Conservation (phyloP, 2,888 invertebrate species). For the Syrista parreyssii region DNA sequence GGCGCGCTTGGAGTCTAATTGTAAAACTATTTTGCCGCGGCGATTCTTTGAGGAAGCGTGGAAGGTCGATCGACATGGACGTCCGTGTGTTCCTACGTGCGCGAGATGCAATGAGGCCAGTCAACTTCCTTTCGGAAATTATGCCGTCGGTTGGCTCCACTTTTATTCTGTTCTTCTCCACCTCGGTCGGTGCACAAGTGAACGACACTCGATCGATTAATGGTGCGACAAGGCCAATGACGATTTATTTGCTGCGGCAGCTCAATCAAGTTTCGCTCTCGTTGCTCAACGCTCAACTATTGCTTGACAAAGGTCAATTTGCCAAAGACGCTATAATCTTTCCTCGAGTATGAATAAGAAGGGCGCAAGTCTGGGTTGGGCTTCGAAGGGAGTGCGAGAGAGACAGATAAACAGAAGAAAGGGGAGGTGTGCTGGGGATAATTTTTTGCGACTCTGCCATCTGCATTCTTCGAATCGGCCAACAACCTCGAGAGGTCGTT, state of each 20-base stretch:
- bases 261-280: not conserved
- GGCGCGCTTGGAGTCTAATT: too few relatives aligned
- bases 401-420: not conserved
- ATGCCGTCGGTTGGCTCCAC: too few relatives aligned
- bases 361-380: too few relatives aligned
- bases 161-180: too few relatives aligned
- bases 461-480: conserved; percentile 55
- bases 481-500: conserved; percentile 51
- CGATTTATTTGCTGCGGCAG: not conserved
- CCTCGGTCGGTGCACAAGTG: too few relatives aligned
- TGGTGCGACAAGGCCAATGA: not conserved
- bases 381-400: not conserved
- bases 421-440: conserved; percentile 18
- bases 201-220: not conserved
- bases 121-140: too few relatives aligned
- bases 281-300: not conserved
- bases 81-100: too few relatives aligned
- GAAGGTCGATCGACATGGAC: too few relatives aligned
- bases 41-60: too few relatives aligned
- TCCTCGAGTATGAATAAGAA: too few relatives aligned
- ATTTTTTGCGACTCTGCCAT: conserved; percentile 47
- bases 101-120: too few relatives aligned
- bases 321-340: not conserved
- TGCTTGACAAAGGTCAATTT: not conserved
- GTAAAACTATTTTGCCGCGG: too few relatives aligned